Evolutionary conservation across 35 echinoderm and acorn worm species (phyloP).

Genomic region (Chiridota heheva): DNA sequence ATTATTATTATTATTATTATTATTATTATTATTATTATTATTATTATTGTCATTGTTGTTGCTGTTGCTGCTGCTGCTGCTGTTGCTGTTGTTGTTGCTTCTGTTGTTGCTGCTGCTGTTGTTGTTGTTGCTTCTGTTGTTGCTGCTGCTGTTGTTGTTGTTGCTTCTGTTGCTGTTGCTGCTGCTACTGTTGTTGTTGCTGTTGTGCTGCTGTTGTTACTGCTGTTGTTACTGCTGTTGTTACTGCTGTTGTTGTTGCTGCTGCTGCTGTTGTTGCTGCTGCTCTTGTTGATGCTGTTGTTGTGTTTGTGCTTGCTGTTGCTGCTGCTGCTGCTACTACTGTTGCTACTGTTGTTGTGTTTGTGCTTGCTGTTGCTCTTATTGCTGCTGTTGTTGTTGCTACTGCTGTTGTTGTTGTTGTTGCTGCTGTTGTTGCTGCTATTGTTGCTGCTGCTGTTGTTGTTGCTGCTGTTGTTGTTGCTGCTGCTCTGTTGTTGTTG

Average conservation of each 20-base stretch:
- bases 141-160: no score
- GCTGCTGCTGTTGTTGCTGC: constrained; percentile 5
- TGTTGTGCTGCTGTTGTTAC: no score
- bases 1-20: no score
- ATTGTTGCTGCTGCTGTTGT: neutral
- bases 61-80: no score
- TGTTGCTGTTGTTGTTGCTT: no score
- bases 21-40: no score
- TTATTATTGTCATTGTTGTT: no score
- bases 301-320: neutral
- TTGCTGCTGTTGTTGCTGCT: constrained; percentile 1
- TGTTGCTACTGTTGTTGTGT: neutral
- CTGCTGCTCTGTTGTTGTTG: neutral
- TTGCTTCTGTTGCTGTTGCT: no score
- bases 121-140: no score
- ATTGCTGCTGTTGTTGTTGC: constrained; percentile 1
- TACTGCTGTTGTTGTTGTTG: constrained; percentile 1
- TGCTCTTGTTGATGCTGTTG: neutral
- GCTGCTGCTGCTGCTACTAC: constrained; percentile 1
- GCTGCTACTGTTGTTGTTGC: no score
- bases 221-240: no score
- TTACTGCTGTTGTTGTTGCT: constrained; percentile 1
- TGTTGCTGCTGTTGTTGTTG: neutral
- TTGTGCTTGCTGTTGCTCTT: neutral
- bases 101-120: no score